phyloP scores from a whole-genome alignment of 2,797 vertebrate genomes.

The Esox lucius region DNA sequence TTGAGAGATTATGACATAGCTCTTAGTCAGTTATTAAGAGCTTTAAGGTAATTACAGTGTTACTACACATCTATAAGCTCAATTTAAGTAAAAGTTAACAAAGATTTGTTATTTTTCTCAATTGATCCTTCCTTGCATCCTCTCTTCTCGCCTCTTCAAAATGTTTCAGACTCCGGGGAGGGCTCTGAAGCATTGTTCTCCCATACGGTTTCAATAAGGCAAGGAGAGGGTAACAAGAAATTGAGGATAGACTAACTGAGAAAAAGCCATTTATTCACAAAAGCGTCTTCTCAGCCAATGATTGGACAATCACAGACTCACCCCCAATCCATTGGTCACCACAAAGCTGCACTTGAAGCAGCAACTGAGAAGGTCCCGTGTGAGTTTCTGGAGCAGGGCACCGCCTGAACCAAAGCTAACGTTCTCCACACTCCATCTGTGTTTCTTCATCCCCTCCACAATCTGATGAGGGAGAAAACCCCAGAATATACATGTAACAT shows the following conservation, averaged over 20 bases:
- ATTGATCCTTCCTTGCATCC: neutral
- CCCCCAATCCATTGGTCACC: constrained; percentile 95
- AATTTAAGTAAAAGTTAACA: too few species aligned
- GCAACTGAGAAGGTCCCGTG: constrained; percentile 96
- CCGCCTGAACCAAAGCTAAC: constrained; percentile 94
- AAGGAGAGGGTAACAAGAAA: neutral
- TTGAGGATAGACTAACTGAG: neutral
- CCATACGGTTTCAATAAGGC: neutral
- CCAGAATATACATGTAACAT: neutral
- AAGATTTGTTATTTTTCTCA: neutral
- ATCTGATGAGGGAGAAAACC: constrained; percentile 72
- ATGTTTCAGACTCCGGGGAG: neutral
- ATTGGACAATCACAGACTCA: constrained; percentile 60
- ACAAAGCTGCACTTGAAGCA: constrained; percentile 99
- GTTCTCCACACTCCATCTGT: constrained; percentile 97
- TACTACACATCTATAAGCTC: too few species aligned
- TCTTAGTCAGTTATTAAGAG: too few species aligned
- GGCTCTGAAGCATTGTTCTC: neutral
- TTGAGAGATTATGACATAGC: too few species aligned
- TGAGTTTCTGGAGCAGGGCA: constrained; percentile 94
- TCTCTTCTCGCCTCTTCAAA: neutral
- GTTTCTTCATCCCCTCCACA: constrained; percentile 94
- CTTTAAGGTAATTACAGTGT: neutral
- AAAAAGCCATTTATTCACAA: neutral
- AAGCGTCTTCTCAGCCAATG: neutral